Percentiles rank a stretch among this genome's conserved stretches.
Evolutionary conservation across 2,113 vertebrate species (phyloP).

Genomic region (Cephalopterus ornatus): DNA sequence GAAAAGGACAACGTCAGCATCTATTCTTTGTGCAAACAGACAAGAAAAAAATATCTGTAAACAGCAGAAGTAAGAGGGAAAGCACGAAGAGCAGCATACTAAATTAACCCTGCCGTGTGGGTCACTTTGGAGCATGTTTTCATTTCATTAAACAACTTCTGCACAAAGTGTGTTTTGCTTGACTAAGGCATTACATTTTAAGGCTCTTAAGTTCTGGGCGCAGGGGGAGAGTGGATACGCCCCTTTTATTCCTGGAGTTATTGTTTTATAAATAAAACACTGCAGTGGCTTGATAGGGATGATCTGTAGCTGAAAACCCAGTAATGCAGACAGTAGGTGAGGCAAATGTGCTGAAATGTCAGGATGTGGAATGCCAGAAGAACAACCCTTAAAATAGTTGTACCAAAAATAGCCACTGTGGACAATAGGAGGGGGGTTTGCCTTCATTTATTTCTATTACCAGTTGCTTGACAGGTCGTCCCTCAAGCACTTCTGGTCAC

Average conservation of each 20-base stretch:
- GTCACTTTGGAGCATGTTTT: slow-evolving; percentile 61
- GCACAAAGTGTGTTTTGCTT: slow-evolving; percentile 31
- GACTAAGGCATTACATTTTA: neutral
- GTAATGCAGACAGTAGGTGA: slow-evolving; percentile 65
- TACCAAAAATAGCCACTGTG: slow-evolving; percentile 66
- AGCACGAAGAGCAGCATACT: slow-evolving; percentile 47
- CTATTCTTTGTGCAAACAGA: slow-evolving; percentile 47
- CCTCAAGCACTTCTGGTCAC: neutral
- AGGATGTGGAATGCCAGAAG: slow-evolving; percentile 71
- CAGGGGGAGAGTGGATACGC: neutral
- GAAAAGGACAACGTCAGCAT: slow-evolving; percentile 41
- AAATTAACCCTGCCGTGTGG: slow-evolving; percentile 52
- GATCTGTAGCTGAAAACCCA: slow-evolving; percentile 70
- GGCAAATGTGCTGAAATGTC: slow-evolving; percentile 73
- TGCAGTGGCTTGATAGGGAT: slow-evolving; percentile 65
- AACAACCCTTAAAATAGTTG: slow-evolving; percentile 71
- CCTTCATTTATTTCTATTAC: slow-evolving; percentile 52
- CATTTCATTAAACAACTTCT: slow-evolving; percentile 55
- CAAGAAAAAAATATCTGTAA: slow-evolving; percentile 6
- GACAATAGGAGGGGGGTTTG: neutral
- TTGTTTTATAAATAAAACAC: slow-evolving; percentile 55
- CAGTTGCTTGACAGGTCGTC: slow-evolving; percentile 35
- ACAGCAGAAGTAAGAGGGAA: slow-evolving; percentile 22
- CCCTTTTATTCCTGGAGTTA: slow-evolving; percentile 48
- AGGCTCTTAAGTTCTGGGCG: neutral